Conservation (phyloP, 2,888 invertebrate species). For the Harpagoxenus sublaevis region DNA sequence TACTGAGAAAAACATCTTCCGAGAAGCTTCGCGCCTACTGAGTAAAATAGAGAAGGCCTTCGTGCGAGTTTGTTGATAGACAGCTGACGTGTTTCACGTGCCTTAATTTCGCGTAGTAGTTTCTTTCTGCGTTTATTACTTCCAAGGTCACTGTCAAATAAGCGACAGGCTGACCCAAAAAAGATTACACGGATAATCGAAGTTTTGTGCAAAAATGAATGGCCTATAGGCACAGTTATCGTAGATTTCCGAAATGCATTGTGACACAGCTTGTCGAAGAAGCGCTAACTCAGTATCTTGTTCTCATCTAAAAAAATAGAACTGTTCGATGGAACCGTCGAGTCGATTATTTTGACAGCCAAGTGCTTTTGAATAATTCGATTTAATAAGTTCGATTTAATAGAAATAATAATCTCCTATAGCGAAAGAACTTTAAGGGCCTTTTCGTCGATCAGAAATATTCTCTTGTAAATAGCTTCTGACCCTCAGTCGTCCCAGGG, state of each 20-base stretch:
- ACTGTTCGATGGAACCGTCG: neutral
- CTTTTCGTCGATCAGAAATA: neutral
- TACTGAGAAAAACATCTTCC: slow-evolving; percentile 8
- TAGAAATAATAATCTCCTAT: neutral
- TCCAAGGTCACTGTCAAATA: slow-evolving; percentile 34
- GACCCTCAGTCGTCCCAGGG: no score
- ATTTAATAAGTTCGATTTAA: neutral
- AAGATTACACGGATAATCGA: slow-evolving; percentile 7
- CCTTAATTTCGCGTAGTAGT: slow-evolving; percentile 38
- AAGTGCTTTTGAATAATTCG: neutral
- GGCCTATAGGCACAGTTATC: slow-evolving; percentile 81
- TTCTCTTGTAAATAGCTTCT: neutral
- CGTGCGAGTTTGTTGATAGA: slow-evolving; percentile 37
- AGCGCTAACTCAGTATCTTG: neutral
- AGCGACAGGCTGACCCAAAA: slow-evolving; percentile 2
- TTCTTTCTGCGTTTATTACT: slow-evolving; percentile 42
- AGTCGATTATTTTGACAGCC: neutral
- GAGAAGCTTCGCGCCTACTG: neutral
- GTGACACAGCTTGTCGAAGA: neutral
- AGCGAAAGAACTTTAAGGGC: neutral
- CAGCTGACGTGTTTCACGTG: slow-evolving; percentile 35
- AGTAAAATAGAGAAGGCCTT: slow-evolving; percentile 45
- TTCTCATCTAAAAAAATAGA: neutral
- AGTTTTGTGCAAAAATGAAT: slow-evolving; percentile 75
- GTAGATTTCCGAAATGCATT: slow-evolving; percentile 39